Evolutionary conservation across 1,140 invertebrate species (phyloP).

Genomic region (Bacillus rossius): DNA sequence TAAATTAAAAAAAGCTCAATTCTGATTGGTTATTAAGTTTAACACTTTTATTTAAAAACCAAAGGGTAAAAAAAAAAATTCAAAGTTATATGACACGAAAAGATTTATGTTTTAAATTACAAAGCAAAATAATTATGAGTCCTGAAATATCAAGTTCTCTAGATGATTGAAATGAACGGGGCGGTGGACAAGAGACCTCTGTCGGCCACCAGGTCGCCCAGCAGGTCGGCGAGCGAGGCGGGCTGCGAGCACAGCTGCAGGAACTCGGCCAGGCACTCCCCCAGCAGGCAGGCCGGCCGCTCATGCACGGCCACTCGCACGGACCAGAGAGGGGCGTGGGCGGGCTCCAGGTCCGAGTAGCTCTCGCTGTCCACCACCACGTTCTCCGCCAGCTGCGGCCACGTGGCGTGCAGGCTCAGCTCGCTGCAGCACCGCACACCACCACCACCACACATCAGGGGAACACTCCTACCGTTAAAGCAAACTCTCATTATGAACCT

Average conservation of each 20-base stretch:
- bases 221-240: slow-evolving; percentile 47
- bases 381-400: slow-evolving; percentile 81
- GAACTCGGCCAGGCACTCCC: slow-evolving; percentile 56
- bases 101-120: no score
- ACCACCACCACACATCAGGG: no score
- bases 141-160: no score
- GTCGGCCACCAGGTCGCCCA: slow-evolving; percentile 44
- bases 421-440: slow-evolving; percentile 55
- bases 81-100: no score
- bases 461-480: neutral
- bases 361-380: slow-evolving; percentile 81
- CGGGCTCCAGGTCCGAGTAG: slow-evolving; percentile 83
- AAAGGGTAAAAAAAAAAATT: no score
- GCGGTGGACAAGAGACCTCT: no score
- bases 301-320: slow-evolving; percentile 54
- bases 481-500: neutral
- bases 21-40: no score
- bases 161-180: no score
- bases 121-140: no score
- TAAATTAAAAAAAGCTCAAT: no score
- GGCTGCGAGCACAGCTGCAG: slow-evolving; percentile 43
- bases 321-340: slow-evolving; percentile 76
- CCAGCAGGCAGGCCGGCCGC: slow-evolving; percentile 56
- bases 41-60: no score
- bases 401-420: slow-evolving; percentile 76